Conservation (phyloP, 53 echinoderm and acorn worm species). For the Holothuria scabra region DNA sequence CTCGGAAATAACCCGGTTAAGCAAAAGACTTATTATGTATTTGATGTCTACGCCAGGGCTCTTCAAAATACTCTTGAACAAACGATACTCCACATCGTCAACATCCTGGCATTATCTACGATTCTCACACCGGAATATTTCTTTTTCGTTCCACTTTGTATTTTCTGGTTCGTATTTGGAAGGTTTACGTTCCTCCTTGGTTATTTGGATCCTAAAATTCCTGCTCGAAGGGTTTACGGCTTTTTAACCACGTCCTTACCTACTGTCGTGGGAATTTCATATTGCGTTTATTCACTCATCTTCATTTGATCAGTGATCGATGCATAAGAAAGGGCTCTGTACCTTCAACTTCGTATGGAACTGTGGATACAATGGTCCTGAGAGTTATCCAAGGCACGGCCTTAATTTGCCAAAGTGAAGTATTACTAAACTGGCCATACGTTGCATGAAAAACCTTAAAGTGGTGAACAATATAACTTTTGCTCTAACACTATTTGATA, state of each 20-base stretch:
- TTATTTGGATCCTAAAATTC: slow-evolving; percentile 42
- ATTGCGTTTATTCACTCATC: slow-evolving; percentile 23
- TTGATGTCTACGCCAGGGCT: slow-evolving; percentile 51
- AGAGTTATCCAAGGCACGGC: no score
- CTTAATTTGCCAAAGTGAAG: no score
- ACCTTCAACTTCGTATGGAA: no score
- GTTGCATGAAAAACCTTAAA: no score
- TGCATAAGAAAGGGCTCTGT: no score
- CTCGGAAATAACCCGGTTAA: slow-evolving; percentile 21
- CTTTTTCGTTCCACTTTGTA: slow-evolving; percentile 58
- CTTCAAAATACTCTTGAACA: slow-evolving; percentile 83
- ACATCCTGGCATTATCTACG: slow-evolving; percentile 54
- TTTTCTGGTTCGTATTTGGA: slow-evolving; percentile 63
- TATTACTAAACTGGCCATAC: no score
- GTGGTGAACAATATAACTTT: no score
- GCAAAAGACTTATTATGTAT: slow-evolving; percentile 19
- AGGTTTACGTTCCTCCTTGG: slow-evolving; percentile 58
- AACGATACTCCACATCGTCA: slow-evolving; percentile 58
- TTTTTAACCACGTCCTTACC: slow-evolving; percentile 56
- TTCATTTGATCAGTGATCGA: no score
- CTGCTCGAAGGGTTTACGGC: slow-evolving; percentile 52
- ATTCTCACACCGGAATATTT: slow-evolving; percentile 55
- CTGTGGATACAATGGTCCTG: no score
- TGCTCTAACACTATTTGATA: no score
- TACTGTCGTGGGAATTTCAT: slow-evolving; percentile 39